A percentile compares a stretch with the other conserved stretches of the same genome.
Evolutionary conservation across 2,888 invertebrate genomes (phyloP).

Genomic region (Villa cingulata): DNA sequence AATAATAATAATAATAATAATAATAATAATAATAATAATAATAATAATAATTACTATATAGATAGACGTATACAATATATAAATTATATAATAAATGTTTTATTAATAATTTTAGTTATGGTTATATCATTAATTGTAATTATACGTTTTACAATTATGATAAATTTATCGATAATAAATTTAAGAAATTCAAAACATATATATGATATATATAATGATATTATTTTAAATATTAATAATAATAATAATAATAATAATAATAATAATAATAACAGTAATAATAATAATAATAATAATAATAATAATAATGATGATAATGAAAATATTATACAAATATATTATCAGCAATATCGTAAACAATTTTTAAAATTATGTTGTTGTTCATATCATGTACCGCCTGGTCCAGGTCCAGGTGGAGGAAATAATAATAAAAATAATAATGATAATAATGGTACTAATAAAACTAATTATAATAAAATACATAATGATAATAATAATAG

Average conservation of each 20-base stretch:
- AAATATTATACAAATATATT: conserved; percentile 4
- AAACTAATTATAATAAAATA: not conserved
- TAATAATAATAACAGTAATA: too few relatives aligned
- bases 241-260: not conserved
- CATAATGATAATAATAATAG: not conserved
- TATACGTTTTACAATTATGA: not conserved
- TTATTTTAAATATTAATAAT: too few relatives aligned
- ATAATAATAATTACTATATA: too few relatives aligned
- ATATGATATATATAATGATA: too few relatives aligned
- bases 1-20: too few relatives aligned
- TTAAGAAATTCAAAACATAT: too few relatives aligned
- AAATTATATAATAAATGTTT: not conserved
- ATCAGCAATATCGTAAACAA: conserved; percentile 7
- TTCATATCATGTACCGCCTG: conserved; percentile 12
- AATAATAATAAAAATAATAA: not conserved
- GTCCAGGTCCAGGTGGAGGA: conserved; percentile 11
- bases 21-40: too few relatives aligned
- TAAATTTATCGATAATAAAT: not conserved
- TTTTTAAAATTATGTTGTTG: conserved; percentile 8
- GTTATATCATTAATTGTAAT: not conserved
- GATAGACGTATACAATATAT: too few relatives aligned
- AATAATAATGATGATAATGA: not conserved
- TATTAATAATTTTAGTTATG: not conserved
- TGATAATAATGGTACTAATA: not conserved
- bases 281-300: not conserved